Evolutionary conservation across 1,140 invertebrate genomes (phyloP), one percentile per base, ranked within the genome.

Genomic region (Phocides pigmalion): DNA sequence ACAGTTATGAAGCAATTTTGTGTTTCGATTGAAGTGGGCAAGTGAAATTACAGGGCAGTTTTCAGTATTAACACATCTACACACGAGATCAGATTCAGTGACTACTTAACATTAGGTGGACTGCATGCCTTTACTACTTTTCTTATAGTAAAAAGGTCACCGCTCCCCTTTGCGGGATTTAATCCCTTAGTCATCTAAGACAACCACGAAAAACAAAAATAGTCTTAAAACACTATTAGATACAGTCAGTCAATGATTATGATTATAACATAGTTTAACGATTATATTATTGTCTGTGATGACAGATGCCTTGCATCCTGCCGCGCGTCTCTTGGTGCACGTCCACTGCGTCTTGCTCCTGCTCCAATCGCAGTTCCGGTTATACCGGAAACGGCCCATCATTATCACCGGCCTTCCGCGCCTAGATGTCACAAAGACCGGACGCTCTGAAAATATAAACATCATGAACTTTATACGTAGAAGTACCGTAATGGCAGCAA

Each of bases 301-400:
- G 11, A 79, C 20, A 2, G 68, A 66, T 0, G 79, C 71, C 1
- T 68, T 64, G 42, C 82, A 84, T 1, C 72, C 70, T 1, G 39
- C 49, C 9, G 44, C 44, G 28, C 47, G 22, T 28, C 68, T 65
- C 35, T 66, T 65, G 32, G 39, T 50, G 25, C 68, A 74, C 1
- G 56, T 39, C 64, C 70, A 68, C 9, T 44, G 46, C 2, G 42
- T 14, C 32, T 54, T 61, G 4, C 41, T 47, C 1, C 58, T 22
- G 12, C 46, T 54, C 22, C 62, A 46, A 8, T 42, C 41, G 0
- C 19, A 47, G 14, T 62, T 50, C 25, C 49, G 49, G 12, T 68
- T 64, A 42, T 69, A 76, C n/a, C 62, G 54, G 6, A 62, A 49
- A 3, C 46, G 20, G 46, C 46, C 78, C 8, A 77, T 51, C 20